Base-by-base conservation (phyloP, 2,797 vertebrate genomes). In the Sebastes umbrosus region DNA sequence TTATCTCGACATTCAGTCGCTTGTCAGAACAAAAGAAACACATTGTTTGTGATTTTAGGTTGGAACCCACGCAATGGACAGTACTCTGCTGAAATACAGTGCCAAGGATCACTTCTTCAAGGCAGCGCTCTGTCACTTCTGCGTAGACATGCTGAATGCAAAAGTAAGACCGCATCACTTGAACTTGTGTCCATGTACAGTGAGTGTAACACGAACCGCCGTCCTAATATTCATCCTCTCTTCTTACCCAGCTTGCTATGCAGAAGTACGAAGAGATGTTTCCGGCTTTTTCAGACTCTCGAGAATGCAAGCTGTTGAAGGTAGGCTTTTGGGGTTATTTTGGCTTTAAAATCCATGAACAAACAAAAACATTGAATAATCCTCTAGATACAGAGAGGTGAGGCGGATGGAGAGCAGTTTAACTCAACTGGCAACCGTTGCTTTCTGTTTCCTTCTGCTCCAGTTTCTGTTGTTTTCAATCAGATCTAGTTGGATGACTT, bases 31-130 rank as follows among this genome's bases (percentile, higher is more conserved):
- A 1, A 52, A 62, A 55, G 8, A 52, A 73, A 65, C 18, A 0
- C 8, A 4, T 7, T 62, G 13, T 24, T 13, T 82, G 4, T 81
- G 6, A 6, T 77, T 89, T 9, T 36, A 98, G 97, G 96, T 98
- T 60, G 97, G 96, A 64, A 97, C 97, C 54, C 96, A 94, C 0
- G 97, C 97, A 0, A 98, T 98, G 97, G 97, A 98, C 93, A 98
- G 97, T 29, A 96, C 97, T 1, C 94, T 98, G n/a, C 95, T 98
- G 82, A 98, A 98, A 83, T 98, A 98, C 93, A 97, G 97, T 24
- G 97, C 97, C 69, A 98, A 98, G 92, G 97, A 98, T 79, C 97
- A 98, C 84, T 98, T 98, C 94, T 98, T 98, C 92, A 98, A 97
- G 89, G 97, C 97, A 0, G 94, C 95, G 0, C 97, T 98, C 10